Evolutionary conservation across 1,140 invertebrate species (phyloP), one percentile per base, ranked within the genome.

Genomic region (Rhopalosiphum maidis): DNA sequence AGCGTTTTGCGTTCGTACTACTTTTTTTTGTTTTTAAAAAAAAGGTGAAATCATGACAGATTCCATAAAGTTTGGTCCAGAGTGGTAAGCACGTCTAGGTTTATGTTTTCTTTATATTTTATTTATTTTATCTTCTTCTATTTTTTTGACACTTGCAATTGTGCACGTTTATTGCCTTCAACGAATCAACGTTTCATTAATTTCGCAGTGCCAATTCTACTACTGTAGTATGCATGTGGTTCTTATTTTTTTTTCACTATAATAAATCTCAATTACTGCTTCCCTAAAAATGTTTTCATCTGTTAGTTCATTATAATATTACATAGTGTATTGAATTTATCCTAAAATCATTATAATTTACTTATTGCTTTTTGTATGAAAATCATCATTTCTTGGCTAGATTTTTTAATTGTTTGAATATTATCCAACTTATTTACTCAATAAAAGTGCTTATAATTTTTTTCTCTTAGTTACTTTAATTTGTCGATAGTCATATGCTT

Each of bases 11-110:
- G 15, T 83, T 92, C 43, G 37, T 48, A 92, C 68, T 92, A 92
- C 83, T 48, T 92, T 82, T 48, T 88, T 51, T 90, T 51, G 37
- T 48, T 48, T 18, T 48, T 18, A 48, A 95, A 95, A 93, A 86
- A 51, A 93, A 85, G 82, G 30, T 93, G 91, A 93, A 93, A 54
- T 85, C 91, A 97, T 97, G 96, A 97, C 96, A 94, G 96, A 97
- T 95, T 97, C 96, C 93, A 96, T 97, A 96, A 97, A 97, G 96
- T 97, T 97, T 95, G 97, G 97, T 95, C 97, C 97, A 94, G 97
- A 97, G 95, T 97, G 97, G 96, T 96, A 95, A 94, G 95, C 95
- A 94, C 92, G 51, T 54, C 22, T 90, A 18, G 54, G 54, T 68
- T 90, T 54, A 90, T 35, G n/a, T 89, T 54, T 89, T 37, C n/a